Conservation (phyloP, 30 jellyfish, hydroid and myxozoan species). For the Hydractinia echinata region DNA sequence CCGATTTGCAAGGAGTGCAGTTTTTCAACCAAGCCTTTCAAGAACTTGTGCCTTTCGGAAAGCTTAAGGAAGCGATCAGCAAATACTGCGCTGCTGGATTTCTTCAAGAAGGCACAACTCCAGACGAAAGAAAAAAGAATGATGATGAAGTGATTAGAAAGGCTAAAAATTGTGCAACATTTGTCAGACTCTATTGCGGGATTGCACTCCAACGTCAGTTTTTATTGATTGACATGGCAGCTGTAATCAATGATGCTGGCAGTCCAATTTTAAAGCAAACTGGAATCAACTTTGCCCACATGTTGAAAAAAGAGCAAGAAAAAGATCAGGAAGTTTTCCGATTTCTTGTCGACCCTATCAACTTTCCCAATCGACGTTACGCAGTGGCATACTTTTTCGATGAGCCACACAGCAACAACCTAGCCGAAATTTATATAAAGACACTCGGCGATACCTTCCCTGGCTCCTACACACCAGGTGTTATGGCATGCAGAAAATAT, state of each 20-base stretch:
- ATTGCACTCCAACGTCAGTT: background rate
- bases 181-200: background rate
- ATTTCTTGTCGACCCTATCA: constrained; percentile 8
- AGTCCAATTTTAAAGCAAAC: background rate
- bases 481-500: background rate
- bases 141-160: background rate
- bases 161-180: background rate
- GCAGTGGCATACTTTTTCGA: background rate
- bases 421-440: background rate
- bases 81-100: constrained; percentile 11
- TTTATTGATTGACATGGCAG: constrained; percentile 1
- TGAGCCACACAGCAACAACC: background rate
- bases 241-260: background rate
- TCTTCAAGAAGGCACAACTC: background rate
- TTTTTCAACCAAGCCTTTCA: background rate
- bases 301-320: constrained; percentile 1
- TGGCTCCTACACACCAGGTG: background rate
- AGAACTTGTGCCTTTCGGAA: constrained; percentile 2
- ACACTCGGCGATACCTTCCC: background rate
- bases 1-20: background rate
- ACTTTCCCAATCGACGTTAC: background rate
- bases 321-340: background rate
- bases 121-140: background rate
- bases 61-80: background rate
- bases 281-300: background rate